phyloP scores from a whole-genome alignment of 2,113 vertebrate species.

The Ceyx melanurus region DNA sequence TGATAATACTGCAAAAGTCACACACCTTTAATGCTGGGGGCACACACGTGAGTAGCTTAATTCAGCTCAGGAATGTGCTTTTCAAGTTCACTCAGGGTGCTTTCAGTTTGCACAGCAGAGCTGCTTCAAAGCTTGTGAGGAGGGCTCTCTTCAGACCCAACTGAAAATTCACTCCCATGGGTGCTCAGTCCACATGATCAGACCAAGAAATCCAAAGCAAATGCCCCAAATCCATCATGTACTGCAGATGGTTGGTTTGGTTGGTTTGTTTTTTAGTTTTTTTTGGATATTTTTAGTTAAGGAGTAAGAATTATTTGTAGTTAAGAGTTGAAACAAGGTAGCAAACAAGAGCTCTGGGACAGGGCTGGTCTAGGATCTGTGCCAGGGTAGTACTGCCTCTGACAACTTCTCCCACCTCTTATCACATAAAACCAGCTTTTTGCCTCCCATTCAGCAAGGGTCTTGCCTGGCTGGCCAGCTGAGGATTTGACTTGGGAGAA shows the following conservation, averaged over 20 bases:
- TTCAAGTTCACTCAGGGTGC: neutral
- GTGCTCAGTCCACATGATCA: rapidly evolving
- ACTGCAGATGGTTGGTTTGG: neutral
- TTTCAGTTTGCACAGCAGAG: neutral
- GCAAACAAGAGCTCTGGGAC: neutral
- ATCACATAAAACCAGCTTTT: neutral
- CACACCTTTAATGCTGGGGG: neutral
- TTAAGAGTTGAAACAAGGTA: neutral
- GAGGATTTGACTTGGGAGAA: neutral
- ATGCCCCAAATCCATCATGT: neutral
- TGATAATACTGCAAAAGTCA: neutral
- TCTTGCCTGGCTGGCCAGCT: neutral
- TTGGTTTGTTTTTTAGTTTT: neutral
- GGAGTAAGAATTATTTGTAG: neutral
- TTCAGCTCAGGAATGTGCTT: neutral
- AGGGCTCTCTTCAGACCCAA: neutral
- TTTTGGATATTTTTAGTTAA: neutral
- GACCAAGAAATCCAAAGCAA: neutral
- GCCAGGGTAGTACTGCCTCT: neutral
- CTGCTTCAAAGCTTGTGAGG: neutral
- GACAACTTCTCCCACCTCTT: neutral
- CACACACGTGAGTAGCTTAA: neutral
- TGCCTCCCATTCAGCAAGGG: neutral
- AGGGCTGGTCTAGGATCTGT: neutral
- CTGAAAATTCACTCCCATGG: neutral